Percentiles rank a stretch among this genome's conserved stretches.
These are phyloP conservation scores for Graptemys geographica DNA, from an alignment of 2,797 vertebrate genomes.

Conservation along the genomic window DNA sequence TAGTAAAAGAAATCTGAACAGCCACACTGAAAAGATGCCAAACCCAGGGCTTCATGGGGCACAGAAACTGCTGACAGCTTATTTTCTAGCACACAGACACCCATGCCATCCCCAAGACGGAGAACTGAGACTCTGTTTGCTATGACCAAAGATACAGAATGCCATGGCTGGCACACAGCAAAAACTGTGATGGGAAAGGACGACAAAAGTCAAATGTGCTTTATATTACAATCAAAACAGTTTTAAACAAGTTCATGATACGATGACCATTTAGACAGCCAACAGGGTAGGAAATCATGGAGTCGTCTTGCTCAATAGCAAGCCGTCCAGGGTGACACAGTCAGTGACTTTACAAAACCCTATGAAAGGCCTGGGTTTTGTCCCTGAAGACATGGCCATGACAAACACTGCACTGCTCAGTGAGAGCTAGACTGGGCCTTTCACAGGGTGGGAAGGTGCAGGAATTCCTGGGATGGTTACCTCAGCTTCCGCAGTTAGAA, in stretches of 20 bases:
- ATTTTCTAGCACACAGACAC: background rate
- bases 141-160: background rate
- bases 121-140: background rate
- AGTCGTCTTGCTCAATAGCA: background rate
- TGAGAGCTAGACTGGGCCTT: background rate
- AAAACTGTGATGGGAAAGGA: background rate
- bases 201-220: background rate
- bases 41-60: background rate
- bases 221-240: background rate
- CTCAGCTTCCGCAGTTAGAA: background rate
- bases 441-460: background rate
- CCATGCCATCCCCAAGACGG: background rate
- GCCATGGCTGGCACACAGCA: background rate
- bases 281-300: background rate
- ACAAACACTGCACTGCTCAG: background rate
- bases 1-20: background rate
- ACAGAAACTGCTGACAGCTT: background rate
- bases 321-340: background rate
- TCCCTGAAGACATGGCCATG: background rate
- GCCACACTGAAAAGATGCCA: accelerated
- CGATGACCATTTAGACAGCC: background rate
- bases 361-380: background rate
- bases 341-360: background rate
- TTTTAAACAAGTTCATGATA: background rate
- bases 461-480: background rate